These are phyloP conservation scores for Chiroxiphia lanceolata DNA, from an alignment of 2,797 vertebrate genomes.

Conservation along the genomic window DNA sequence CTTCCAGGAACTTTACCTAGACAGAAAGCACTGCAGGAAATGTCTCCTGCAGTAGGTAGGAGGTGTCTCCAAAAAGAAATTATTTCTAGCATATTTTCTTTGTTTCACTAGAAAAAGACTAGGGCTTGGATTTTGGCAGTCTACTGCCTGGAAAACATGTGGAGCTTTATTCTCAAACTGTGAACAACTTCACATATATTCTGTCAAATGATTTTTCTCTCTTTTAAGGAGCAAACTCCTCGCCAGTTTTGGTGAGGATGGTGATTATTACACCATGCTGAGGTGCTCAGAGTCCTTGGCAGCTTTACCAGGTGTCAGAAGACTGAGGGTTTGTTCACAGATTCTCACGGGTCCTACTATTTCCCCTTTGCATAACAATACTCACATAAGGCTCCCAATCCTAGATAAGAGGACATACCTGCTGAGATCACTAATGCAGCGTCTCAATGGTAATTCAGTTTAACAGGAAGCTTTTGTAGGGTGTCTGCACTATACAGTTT, in stretches of 20 bases:
- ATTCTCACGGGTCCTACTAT: background rate
- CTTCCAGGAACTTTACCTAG: fast-evolving
- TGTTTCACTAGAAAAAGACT: background rate
- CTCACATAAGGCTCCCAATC: fast-evolving
- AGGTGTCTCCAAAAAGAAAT: background rate
- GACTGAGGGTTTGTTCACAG: background rate
- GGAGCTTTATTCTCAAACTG: background rate
- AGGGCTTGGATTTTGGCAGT: background rate
- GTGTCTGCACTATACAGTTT: background rate
- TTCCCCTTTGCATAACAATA: background rate
- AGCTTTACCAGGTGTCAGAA: background rate
- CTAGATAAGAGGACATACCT: background rate
- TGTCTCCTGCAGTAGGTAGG: background rate
- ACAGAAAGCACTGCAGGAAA: background rate
- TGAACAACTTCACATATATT: fast-evolving
- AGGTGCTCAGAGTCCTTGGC: background rate
- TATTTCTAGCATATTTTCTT: background rate
- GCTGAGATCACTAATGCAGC: background rate
- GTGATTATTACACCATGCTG: background rate
- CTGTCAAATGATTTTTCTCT: background rate
- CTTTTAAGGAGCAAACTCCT: background rate
- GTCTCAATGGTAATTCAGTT: background rate
- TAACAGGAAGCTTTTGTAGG: background rate
- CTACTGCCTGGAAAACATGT: background rate
- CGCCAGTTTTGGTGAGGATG: background rate